Evolutionary conservation across 2,797 vertebrate species (phyloP), one percentile per base, ranked within the genome.

Genomic region (Sphenodon punctatus): DNA sequence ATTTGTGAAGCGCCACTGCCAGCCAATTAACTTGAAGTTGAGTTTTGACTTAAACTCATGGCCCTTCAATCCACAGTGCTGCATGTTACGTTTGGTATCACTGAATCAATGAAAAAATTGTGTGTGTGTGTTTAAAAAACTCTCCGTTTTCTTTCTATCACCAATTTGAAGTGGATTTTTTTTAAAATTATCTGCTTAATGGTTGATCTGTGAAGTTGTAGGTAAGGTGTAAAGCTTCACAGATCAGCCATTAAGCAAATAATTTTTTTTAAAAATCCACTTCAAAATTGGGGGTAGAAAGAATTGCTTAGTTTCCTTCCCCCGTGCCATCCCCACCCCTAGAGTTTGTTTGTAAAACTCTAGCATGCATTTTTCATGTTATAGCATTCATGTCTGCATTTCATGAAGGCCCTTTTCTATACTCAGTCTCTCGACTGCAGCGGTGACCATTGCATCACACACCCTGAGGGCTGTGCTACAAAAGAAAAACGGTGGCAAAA

Each of bases 11-110:
- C 85, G 84, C 82, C 86, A 92, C 85, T 80, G 81, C 83, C 80
- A 94, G 88, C 91, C 94, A 95, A 94, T 95, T 94, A 95, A 94
- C 93, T 92, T 77, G 80, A 94, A 90, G 88, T 90, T 95, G 93
- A 95, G 92, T 95, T 95, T 94, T 95, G 91, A 95, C 91, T 95
- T 90, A 93, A 93, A 94, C 90, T 92, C 32, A 55, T 94, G 94
- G 95, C 93, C 93, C 89, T 93, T 91, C 87, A 80, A 89, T 90
- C 84, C 72, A 85, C 69, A 91, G 88, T 92, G 81, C 82, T 81
- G 87, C 85, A 71, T 78, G 88, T 91, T 93, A 87, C 88, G 92
- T 92, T 88, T 93, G 89, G 79, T 85, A 82, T 92, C 85, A 94
- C 39, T 91, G 94, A 95, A 92, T 86, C 82, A 87, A 66, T 88